Evolutionary conservation across 1,140 invertebrate genomes (phyloP), one percentile per base, ranked within the genome.

Genomic region (Acromyrmex charruanus): DNA sequence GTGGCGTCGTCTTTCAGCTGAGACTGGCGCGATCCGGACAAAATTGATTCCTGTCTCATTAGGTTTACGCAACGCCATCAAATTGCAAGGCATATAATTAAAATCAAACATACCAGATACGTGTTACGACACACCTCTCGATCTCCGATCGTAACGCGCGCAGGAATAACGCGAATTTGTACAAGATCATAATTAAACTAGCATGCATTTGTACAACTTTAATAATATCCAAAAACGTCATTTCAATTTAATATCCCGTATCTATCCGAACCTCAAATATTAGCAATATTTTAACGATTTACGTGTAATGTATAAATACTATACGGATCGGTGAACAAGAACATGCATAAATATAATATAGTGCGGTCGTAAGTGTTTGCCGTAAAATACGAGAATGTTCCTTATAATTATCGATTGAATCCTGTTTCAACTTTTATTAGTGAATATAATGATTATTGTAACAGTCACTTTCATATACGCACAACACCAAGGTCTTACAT

Each of bases 21-120:
- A 53, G 51, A 7, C 55, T 16, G 55, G 14, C 58, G 65, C 74
- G 39, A 71, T 35, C 18, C 44, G 28, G 21, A 71, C 77, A 72
- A 87, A 75, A 87, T 90, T 69, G 80, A 89, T 88, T 74, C 59
- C 21, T 16, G 65, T 21, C 49, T 85, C 53, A 82, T 87, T 89
- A 90, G 14, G 12, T 31, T 90, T 90, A 71, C 68, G 79, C 35
- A 90, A 90, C n/a, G 16, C 25, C 53, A 18, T 74, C 39, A 49
- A 53, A 51, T 14, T 49, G 39, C 53, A 12, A 39, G 10, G 55
- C 14, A 55, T 85, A 81, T 87, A 85, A 89, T 89, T 90, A 91
- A 90, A 87, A 91, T 71, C 75, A 59, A 55, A 85, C 59, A 68
- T 84, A 53, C 39, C 63, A 14, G 14, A 68, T 35, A 16, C 59